A percentile compares a stretch with the other conserved stretches of the same genome.
These are phyloP conservation scores for Dusona sp. DNA, from an alignment of 2,888 invertebrate species.

Conservation along the genomic window DNA sequence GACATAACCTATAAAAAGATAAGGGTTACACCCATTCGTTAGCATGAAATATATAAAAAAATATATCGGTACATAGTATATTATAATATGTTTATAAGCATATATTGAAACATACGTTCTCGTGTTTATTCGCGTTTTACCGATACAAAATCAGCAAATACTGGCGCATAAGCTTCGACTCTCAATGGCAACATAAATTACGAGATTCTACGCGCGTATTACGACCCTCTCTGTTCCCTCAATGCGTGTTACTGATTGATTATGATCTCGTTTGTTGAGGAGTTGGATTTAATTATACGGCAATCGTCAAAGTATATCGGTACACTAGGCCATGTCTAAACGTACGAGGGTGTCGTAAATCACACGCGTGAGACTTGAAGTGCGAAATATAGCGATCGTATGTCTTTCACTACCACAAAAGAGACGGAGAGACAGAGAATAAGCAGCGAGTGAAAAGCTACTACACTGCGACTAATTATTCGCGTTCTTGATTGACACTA, in stretches of 20 bases:
- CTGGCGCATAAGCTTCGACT: constrained; percentile 21
- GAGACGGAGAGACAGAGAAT: constrained; percentile 35
- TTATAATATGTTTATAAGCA: not conserved
- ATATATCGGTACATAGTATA: not conserved
- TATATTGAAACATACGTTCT: not conserved
- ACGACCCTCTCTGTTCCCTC: constrained; percentile 23
- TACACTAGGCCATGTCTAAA: constrained; percentile 36
- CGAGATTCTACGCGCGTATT: constrained; percentile 37
- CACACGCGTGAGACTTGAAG: constrained; percentile 57
- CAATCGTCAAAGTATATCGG: constrained; percentile 58
- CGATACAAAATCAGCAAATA: constrained; percentile 37
- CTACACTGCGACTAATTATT: constrained; percentile 62
- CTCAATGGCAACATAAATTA: constrained; percentile 53
- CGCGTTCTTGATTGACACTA: constrained; percentile 58
- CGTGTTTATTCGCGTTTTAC: constrained; percentile 27
- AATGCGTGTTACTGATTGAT: constrained; percentile 66
- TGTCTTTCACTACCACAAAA: not conserved
- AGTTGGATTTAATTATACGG: constrained; percentile 65
- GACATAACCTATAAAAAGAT: not conserved
- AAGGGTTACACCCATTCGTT: constrained; percentile 11
- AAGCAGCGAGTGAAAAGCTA: constrained; percentile 53
- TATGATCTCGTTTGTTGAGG: constrained; percentile 66
- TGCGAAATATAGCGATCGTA: constrained; percentile 24
- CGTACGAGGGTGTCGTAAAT: constrained; percentile 65
- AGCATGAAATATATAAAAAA: not conserved